Evolutionary conservation across 64 coral and sea anemone genomes (phyloP).

Genomic region (Porites lutea): DNA sequence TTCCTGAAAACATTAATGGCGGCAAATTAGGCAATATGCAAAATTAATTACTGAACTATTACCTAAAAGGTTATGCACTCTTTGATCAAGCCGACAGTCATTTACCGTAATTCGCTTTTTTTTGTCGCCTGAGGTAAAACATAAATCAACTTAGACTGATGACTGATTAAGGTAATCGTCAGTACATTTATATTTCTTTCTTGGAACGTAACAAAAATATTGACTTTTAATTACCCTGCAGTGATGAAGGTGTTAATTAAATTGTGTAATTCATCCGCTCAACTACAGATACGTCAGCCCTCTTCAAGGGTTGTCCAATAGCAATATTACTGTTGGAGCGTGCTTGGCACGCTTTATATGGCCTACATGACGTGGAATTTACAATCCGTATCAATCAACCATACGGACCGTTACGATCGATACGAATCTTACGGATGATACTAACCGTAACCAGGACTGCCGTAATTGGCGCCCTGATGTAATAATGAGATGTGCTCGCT

Average conservation of each 20-base stretch:
- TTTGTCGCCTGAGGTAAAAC: neutral
- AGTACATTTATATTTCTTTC: neutral
- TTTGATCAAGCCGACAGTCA: slow-evolving; percentile 21
- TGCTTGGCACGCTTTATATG: no score
- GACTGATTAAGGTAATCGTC: neutral
- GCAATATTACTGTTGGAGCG: no score
- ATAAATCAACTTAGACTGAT: neutral
- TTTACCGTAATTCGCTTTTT: neutral
- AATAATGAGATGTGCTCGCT: no score
- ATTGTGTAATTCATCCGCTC: neutral
- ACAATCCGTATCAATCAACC: no score
- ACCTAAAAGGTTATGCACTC: neutral
- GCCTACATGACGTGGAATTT: no score
- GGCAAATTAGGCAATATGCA: neutral
- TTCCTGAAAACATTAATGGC: no score
- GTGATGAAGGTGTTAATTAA: neutral
- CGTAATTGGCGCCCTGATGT: no score
- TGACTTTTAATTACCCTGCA: slow-evolving; percentile 2
- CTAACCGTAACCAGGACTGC: no score
- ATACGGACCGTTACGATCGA: no score
- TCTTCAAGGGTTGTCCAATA: no score
- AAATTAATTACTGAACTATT: neutral
- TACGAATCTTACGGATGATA: no score
- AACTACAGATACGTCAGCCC: no score
- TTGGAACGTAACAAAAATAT: neutral